These are phyloP conservation scores for Platysteira castanea DNA, from an alignment of 2,113 vertebrate species.

Conservation along the genomic window DNA sequence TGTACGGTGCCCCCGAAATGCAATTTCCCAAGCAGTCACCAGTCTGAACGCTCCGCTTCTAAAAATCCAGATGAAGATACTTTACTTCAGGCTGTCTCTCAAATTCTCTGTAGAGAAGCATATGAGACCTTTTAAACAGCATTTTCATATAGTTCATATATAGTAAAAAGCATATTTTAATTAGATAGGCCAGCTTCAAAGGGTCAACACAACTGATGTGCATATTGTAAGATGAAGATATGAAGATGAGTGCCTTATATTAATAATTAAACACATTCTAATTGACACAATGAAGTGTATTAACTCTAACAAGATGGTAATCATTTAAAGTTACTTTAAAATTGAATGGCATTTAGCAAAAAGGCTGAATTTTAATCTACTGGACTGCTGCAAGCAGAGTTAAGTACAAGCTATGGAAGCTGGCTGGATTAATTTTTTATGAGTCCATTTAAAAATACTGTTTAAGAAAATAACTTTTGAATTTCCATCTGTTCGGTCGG, in stretches of 20 bases:
- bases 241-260: background rate
- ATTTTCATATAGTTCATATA: background rate
- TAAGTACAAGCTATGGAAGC: background rate
- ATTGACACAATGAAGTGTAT: background rate
- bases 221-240: background rate
- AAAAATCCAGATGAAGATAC: background rate
- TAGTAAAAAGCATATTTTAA: background rate
- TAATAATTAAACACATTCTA: background rate
- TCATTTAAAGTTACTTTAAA: background rate
- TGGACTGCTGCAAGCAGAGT: background rate
- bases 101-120: background rate
- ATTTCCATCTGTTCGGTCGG: background rate
- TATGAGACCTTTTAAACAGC: background rate
- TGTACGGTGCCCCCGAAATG: rapidly evolving
- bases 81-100: background rate
- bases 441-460: background rate
- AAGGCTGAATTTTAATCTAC: background rate
- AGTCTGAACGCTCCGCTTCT: background rate
- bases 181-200: background rate
- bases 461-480: background rate
- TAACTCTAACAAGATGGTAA: background rate
- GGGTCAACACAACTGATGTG: background rate
- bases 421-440: background rate
- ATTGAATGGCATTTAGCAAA: background rate
- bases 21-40: background rate